Evolutionary conservation across 2,888 invertebrate genomes (phyloP), one percentile per base, ranked within the genome.

Genomic region (Aquatica leii): DNA sequence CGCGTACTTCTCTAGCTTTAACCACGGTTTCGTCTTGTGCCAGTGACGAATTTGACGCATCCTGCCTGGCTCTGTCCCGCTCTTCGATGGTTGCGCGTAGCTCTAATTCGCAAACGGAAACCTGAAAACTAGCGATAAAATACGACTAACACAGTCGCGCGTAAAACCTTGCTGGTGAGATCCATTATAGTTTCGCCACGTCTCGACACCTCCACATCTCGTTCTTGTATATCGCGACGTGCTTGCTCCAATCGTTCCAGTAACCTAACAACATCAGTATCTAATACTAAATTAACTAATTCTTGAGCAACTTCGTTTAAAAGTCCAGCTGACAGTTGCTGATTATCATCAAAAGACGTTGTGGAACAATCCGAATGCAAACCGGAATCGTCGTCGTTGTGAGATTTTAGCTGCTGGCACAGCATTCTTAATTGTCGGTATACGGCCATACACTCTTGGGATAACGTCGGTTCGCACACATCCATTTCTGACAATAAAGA

Each of bases 401-500:
- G 89, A 18, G 90, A 88, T 76, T 91, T 90, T 9, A 93, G 83
- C 73, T 92, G 91, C 70, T 90, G 85, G 66, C 91, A 90, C 64
- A 93, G 82, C 53, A 90, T 85, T 72, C 91, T 84, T 66, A 93
- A 82, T 78, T 93, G 89, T 73, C 92, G 89, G 76, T 89, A 90
- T 15, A 90, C 90, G 48, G 89, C 87, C 62, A 89, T 86, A 43
- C 89, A 89, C 72, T 90, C 90, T 49, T 84, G 84, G 71, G 87
- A 80, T 43, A 82, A 70, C 2, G 81, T 81, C 2, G 81, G 81
- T 64, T 91, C 91, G 71, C 88, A 89, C 53, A 91, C 87, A 80
- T 95, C 95, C 90, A 97, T 93, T 85, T 97, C 96, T 69, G 93
- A 94, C 77, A 94, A 92, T 62, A 97, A 86, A 17, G 95, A 95